Conservation (phyloP, 2,113 vertebrate species). For the Epinephelus lanceolatus region DNA sequence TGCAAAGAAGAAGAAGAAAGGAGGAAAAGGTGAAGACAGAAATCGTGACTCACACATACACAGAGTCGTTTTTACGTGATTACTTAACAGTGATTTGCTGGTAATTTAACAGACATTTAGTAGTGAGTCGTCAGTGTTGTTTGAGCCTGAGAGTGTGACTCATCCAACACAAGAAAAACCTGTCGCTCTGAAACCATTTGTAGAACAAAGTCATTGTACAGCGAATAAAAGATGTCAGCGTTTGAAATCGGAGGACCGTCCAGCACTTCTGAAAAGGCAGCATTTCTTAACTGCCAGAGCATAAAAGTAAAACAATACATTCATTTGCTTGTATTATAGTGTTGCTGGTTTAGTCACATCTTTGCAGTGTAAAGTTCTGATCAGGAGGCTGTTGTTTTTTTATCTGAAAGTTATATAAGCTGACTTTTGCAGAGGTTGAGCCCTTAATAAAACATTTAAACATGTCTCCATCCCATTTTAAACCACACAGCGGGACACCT, state of each 20-base stretch:
- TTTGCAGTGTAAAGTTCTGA: not conserved
- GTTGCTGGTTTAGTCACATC: not conserved
- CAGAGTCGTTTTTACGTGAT: not conserved
- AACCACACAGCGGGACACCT: not conserved
- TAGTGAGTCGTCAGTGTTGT: not conserved
- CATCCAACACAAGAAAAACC: not conserved
- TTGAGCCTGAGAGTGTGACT: not conserved
- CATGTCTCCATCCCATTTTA: not conserved
- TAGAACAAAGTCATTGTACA: not conserved
- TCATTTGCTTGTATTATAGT: not conserved
- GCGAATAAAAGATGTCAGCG: not conserved
- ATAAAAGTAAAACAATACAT: not conserved
- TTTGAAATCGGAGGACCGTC: not conserved
- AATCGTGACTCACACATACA: not conserved
- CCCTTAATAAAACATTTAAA: not conserved
- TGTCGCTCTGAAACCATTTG: not conserved
- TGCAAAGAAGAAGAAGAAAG: not conserved
- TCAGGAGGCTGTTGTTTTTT: not conserved
- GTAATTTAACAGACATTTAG: slow-evolving; percentile 6
- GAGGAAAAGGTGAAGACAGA: not conserved
- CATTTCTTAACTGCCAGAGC: not conserved
- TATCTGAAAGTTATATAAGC: not conserved
- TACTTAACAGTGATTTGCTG: not conserved
- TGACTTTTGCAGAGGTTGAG: not conserved
- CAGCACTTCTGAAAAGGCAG: not conserved